Evolutionary conservation across 2,113 vertebrate genomes (phyloP), one percentile per base, ranked within the genome.

Genomic region (Silurus glanis): DNA sequence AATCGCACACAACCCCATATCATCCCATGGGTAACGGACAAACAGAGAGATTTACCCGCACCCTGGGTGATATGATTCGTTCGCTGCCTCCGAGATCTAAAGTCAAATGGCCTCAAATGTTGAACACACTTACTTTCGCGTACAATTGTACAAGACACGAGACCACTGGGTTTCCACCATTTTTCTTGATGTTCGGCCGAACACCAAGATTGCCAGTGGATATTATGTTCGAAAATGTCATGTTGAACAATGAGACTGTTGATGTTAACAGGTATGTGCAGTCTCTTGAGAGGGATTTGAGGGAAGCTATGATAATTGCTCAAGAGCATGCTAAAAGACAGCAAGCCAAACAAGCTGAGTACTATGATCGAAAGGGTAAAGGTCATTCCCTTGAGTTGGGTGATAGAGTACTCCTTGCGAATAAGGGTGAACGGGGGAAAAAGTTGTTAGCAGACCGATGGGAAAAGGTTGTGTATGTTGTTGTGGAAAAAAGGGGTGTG

Each of bases 131-230:
- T 14, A 21, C 47, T 4, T 75, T 75, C 3, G 47, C 21, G 19
- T 75, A 75, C 19, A 53, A 75, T 75, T 76, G 49, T 25, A 76
- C 74, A 76, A 23, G 19, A 55, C 74, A 76, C 9, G 74, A 76
- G 17, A 76, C 74, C 3, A 76, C 74, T 55, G 49, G 19, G 5
- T 76, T 25, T 76, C 21, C 49, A 4, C 74, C 51, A 6, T 75
- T 76, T 23, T 62, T 62, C 9, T 1, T 83, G 76, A 80, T 84
- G 82, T 89, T 87, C 45, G 74, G 82, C 4, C 45, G 82, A 37
- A 66, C 62, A 16, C 85, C 85, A 71, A 51, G 82, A 49, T 67
- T 89, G 12, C 82, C 85, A 19, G 81, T 88, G 45, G 83, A 88
- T 69, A 23, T 88, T 2, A 21, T 89, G 71, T 89, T 89, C 28